A percentile compares a stretch with the other conserved stretches of the same genome.
These are phyloP conservation scores for Poeciliopsis paucimaculata DNA, from an alignment of 2,797 vertebrate species.

Conservation along the genomic window DNA sequence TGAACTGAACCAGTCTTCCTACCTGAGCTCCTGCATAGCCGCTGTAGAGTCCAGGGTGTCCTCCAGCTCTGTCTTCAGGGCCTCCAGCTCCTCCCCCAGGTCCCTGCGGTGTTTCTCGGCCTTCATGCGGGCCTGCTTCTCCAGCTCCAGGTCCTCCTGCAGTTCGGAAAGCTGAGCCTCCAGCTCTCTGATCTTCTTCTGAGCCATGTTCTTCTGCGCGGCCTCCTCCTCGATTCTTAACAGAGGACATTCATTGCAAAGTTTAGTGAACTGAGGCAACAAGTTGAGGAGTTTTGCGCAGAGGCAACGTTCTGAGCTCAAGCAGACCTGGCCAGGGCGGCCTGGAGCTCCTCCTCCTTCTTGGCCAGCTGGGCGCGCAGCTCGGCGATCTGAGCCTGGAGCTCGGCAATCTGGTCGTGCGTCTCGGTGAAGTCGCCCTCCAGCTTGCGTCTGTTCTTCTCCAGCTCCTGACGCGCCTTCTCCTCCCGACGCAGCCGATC, in stretches of 20 bases:
- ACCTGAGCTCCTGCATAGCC: conserved; percentile 95
- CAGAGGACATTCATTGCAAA: background rate
- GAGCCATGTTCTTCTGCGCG: conserved; percentile 92
- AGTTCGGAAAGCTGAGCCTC: conserved; percentile 96
- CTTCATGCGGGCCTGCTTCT: conserved; percentile 88
- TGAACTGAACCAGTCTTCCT: background rate
- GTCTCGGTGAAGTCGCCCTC: conserved; percentile 94
- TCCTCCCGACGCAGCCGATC: conserved; percentile 96
- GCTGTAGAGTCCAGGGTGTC: conserved; percentile 96
- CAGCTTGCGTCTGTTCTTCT: conserved; percentile 96
- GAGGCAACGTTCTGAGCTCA: background rate
- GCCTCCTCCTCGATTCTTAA: conserved; percentile 95
- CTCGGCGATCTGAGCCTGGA: conserved; percentile 97
- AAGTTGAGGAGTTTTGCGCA: background rate
- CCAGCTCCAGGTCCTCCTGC: conserved; percentile 97
- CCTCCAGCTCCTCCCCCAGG: conserved; percentile 96
- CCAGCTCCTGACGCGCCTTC: conserved; percentile 93
- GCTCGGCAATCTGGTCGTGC: conserved; percentile 92
- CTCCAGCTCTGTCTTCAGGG: conserved; percentile 95
- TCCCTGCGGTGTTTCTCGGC: conserved; percentile 96
- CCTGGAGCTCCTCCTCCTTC: conserved; percentile 97
- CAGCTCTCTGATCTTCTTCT: conserved; percentile 96
- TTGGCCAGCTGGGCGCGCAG: conserved; percentile 95
- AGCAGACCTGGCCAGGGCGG: conserved; percentile 90
- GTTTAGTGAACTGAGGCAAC: background rate